These are phyloP conservation scores for Macrobrachium rosenbergii DNA, from an alignment of 1,140 invertebrate species.

Conservation along the genomic window DNA sequence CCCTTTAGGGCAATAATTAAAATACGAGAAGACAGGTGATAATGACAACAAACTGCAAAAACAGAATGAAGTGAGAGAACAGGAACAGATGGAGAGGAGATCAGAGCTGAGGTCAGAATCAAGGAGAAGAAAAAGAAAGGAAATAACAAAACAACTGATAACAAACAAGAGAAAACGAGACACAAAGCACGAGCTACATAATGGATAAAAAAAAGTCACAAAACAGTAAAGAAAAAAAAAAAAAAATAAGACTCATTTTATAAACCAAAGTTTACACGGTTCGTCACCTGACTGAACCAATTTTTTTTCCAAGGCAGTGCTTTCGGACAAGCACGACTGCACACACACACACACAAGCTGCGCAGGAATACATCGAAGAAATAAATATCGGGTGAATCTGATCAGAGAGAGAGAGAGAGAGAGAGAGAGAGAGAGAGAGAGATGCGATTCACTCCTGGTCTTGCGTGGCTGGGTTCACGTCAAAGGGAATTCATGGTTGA, in stretches of 20 bases:
- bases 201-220: not conserved
- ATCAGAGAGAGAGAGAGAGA: conserved; percentile 14
- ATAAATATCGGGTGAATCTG: not conserved
- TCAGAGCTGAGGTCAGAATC: not conserved
- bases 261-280: no score
- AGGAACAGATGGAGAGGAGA: not conserved
- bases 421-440: conserved; percentile 2
- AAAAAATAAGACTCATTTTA: no score
- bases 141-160: not conserved
- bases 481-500: not conserved
- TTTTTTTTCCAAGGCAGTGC: no score
- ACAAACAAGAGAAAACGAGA: not conserved
- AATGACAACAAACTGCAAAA: no score
- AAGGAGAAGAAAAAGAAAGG: not conserved
- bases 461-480: not conserved
- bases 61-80: not conserved
- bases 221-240: not conserved
- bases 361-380: not conserved
- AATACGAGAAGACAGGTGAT: not conserved
- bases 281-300: no score
- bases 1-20: no score
- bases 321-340: no score
- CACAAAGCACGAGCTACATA: not conserved
- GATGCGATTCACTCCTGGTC: no score
- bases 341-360: no score